Evolutionary conservation across 23 tunicate genomes (phyloP), one percentile per base, ranked within the genome.

Genomic region (Trididemnum nubilum): DNA sequence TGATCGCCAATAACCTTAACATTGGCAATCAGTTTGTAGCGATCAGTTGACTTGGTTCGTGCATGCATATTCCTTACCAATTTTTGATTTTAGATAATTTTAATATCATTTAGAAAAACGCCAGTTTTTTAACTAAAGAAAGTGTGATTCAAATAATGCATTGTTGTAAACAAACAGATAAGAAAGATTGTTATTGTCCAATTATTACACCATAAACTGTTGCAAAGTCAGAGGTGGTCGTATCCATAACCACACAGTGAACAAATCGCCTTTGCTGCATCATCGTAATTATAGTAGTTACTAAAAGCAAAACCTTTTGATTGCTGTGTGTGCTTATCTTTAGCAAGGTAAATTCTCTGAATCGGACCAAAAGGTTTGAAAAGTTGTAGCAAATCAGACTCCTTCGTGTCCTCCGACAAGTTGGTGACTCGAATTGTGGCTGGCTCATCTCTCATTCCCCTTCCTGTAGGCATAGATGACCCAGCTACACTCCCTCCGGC

Each of bases 291-390:
- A 78, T 96, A 84, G 66, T 72, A 96, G 49, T 88, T 96, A 27
- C 90, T 96, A 76, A 96, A 96, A 59, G 99, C 99, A 76, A 96
- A 96, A 4, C 99, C 99, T 58, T 88, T 94, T n/a, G 94, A 88
- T 39, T 94, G 94, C 66, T 85, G 90, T 12, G 94, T 88, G 69
- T 88, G 98, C 85, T 89, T 88, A 59, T 90, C 91, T 61, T 90
- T 96, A 3, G 96, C 99, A 35, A 96, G 80, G 72, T 87, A 92
- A 34, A 96, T 96, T 76, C 99, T 54, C 36, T 87, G 88, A n/a
- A 96, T 86, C 15, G 92, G 92, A 21, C 99, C 99, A 75, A 96
- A 96, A 12, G 95, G 95, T 79, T 88, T 78, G 82, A 96, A 96
- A 24, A 96, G 74, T 30, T 90, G 89, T 58, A 90, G 99, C 38